Conservation (phyloP, 2,113 vertebrate genomes). For the Nicator chloris region DNA sequence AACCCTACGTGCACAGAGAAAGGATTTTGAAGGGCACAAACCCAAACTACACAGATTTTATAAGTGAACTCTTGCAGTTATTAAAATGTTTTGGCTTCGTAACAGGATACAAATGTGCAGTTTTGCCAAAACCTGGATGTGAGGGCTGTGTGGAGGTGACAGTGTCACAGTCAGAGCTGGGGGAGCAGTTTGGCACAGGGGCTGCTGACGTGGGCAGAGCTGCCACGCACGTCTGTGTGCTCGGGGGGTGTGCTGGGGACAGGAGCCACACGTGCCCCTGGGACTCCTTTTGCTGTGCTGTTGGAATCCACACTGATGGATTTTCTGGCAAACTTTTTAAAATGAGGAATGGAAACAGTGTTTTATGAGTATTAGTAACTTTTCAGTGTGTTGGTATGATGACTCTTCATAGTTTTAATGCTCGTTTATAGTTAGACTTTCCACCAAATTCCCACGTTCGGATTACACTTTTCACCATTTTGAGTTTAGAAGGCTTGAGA, state of each 20-base stretch:
- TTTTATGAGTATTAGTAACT: not conserved
- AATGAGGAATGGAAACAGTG: not conserved
- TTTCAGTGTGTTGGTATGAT: accelerated
- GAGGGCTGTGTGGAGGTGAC: not conserved
- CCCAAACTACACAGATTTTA: not conserved
- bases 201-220: not conserved
- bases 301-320: not conserved
- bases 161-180: not conserved
- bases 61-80: not conserved
- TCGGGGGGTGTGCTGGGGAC: accelerated
- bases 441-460: not conserved
- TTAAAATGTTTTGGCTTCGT: not conserved
- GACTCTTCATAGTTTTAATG: not conserved
- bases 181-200: not conserved
- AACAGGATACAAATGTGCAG: not conserved
- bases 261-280: accelerated
- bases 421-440: not conserved
- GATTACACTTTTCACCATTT: not conserved
- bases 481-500: not conserved
- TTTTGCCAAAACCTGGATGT: not conserved
- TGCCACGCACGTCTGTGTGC: not conserved
- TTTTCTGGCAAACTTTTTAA: not conserved
- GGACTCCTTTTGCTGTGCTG: not conserved
- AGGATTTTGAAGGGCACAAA: not conserved
- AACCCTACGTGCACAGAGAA: not conserved